Base-by-base conservation (phyloP, 2,113 vertebrate species). In the Carassius auratus region DNA sequence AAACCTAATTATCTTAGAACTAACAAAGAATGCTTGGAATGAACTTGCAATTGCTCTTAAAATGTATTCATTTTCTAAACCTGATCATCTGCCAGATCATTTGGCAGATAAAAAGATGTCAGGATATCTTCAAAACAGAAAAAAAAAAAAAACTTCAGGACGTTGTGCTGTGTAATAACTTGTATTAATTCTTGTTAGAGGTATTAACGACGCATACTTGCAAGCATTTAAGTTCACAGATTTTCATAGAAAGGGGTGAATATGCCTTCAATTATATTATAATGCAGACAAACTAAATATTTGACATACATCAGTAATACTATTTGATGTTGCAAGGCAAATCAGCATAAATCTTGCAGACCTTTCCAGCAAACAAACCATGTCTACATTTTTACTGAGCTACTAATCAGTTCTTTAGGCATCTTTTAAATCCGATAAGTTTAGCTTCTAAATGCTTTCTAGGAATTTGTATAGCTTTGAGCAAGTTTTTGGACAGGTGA, bases 401-500 rank as follows among this genome's bases (percentile, higher is more conserved):
- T 52, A 52, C 21, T 74, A 2, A 26, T 50, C 21, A 3, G 8
- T 26, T 38, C 26, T 59, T 21, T 5, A 77, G 0, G 4, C 0
- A 13, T 79, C 26, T 14, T 1, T 30, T 30, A 30, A 19, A 7
- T 30, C 48, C 3, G 1, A 17, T 36, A 13, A 33, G 33, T 7
- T n/a, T 71, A 55, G 19, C 17, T 36, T 83, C 59, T 2, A 8
- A 69, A 52, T 14, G 48, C 3, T 71, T 71, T 73, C 50, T n/a
- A 59, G 17, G 48, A 69, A 62, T 55, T 0, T 61, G 57, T 80
- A 30, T 30, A 45, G 81, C 66, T 33, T 15, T 23, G 26, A 42
- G 66, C 48, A 12, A n/a, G 2, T 71, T 83, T 21, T 17, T 73
- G 30, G 38, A 42, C 85, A 87, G 78, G 88, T 78, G 45, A 59